These are phyloP conservation scores for Latheticus oryzae DNA, from an alignment of 2,888 invertebrate genomes.

Conservation along the genomic window DNA sequence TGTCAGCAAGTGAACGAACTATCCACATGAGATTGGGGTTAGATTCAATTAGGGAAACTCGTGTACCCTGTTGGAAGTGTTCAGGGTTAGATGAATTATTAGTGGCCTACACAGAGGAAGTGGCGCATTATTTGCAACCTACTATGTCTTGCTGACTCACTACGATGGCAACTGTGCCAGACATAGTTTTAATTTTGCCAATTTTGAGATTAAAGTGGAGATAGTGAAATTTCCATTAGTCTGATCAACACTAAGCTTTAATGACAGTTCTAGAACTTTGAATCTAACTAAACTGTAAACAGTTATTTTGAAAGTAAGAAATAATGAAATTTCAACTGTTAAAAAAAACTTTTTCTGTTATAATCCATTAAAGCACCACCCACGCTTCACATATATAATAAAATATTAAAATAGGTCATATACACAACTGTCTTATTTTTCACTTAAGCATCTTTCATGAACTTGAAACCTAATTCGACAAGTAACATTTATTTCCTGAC, in stretches of 20 bases:
- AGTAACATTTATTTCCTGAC: no score
- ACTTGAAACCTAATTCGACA: no score
- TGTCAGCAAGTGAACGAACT: no score
- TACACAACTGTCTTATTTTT: conserved; percentile 2
- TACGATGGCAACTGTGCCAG: conserved; percentile 23
- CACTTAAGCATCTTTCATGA: not conserved
- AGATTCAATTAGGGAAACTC: conserved; percentile 10
- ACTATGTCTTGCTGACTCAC: conserved; percentile 39
- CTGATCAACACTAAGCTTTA: not conserved
- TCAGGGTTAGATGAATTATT: conserved; percentile 42
- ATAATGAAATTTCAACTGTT: no score
- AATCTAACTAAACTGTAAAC: no score
- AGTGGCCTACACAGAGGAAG: conserved; percentile 47
- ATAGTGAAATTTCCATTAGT: not conserved
- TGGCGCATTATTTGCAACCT: conserved; percentile 45
- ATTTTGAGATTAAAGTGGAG: conserved; percentile 14
- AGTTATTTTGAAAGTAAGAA: no score
- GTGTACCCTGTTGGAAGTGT: conserved; percentile 32
- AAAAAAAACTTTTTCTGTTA: no score
- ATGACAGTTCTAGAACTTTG: no score
- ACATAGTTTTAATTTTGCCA: conserved; percentile 12
- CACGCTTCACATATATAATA: conserved; percentile 5
- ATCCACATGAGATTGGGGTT: conserved; percentile 1
- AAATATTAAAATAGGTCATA: conserved; percentile 15
- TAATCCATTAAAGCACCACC: no score